Base-by-base conservation (phyloP, 2,797 vertebrate species). In the Coccyzus lansbergi region DNA sequence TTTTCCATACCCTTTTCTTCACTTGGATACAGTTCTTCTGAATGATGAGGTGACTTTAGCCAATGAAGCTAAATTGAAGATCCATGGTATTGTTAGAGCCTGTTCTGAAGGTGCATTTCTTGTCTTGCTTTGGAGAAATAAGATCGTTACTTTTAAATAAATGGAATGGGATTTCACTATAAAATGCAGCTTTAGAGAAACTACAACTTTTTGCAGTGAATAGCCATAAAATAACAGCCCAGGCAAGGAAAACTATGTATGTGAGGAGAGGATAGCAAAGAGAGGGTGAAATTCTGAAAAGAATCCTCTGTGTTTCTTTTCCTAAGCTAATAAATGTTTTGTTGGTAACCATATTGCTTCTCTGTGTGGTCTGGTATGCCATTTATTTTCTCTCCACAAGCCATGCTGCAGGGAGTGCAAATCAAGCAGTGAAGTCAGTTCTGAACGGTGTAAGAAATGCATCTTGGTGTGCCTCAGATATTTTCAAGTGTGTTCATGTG, bases 341-440 rank as follows among this genome's bases (percentile, higher is more conserved):
- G 3, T 91, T 95, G 83, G 89, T 93, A 95, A 86, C 93, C 72
- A 77, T 89, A 92, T 92, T 95, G 89, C 87, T 93, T 88, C 91
- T 86, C 85, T 82, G 70, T 93, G 87, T 91, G 83, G 87, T 94
- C 92, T 95, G 85, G 44, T 90, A 62, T 91, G 92, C 89, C 94
- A 91, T 95, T 95, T 95, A 89, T 95, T 94, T 96, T 88, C 82
- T 95, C 86, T 79, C 93, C 22, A 2, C 67, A 76, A 85, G 58
- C 64, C 86, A 42, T 90, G 88, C 78, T 95, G 88, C 86, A 91
- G 77, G 82, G 93, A 94, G 93, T 92, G 82, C 64, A 92, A 92
- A 81, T 3, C 79, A 93, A 95, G 87, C 85, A 72, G 67, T 22
- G 36, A 76, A 86, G 90, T 86, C 74, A 56, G 67, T 65, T 86